A percentile compares a stretch with the other conserved stretches of the same genome.
Evolutionary conservation across 2,113 vertebrate genomes (phyloP).

Genomic region (Ivindomyrus marchei): DNA sequence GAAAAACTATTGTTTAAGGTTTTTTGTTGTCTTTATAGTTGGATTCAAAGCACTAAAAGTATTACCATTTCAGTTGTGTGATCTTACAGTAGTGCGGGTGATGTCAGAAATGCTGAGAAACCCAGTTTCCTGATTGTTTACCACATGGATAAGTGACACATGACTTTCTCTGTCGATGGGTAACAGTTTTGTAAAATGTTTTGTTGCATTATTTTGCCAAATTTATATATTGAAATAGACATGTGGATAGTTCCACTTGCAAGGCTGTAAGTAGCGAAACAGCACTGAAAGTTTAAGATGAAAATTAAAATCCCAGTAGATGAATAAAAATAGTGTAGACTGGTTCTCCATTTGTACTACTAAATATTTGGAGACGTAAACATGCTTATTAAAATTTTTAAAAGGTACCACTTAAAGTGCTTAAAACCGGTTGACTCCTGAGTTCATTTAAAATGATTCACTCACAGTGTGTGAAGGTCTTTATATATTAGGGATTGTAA

Average conservation of each 20-base stretch:
- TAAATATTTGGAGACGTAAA: neutral
- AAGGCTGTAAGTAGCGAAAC: neutral
- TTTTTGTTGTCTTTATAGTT: conserved; percentile 15
- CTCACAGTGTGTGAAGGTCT: neutral
- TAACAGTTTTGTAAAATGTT: conserved; percentile 4
- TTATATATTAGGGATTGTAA: neutral
- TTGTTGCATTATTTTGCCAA: neutral
- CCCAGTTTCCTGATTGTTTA: neutral
- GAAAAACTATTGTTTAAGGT: neutral
- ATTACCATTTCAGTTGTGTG: conserved; percentile 13
- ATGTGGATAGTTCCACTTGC: neutral
- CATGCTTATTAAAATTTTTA: neutral
- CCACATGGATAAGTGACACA: neutral
- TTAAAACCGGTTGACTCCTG: neutral
- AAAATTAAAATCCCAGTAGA: conserved; percentile 16
- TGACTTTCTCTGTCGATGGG: neutral
- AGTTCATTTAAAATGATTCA: conserved; percentile 6
- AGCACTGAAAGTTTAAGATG: conserved; percentile 16
- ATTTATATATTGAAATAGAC: neutral
- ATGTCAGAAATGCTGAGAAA: neutral
- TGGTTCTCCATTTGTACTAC: neutral
- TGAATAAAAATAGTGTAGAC: neutral
- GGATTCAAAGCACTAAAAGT: conserved; percentile 13
- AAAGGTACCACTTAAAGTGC: neutral
- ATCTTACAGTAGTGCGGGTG: neutral